Base-by-base conservation (phyloP, 2,113 vertebrate genomes). In the Grammomys surdaster region DNA sequence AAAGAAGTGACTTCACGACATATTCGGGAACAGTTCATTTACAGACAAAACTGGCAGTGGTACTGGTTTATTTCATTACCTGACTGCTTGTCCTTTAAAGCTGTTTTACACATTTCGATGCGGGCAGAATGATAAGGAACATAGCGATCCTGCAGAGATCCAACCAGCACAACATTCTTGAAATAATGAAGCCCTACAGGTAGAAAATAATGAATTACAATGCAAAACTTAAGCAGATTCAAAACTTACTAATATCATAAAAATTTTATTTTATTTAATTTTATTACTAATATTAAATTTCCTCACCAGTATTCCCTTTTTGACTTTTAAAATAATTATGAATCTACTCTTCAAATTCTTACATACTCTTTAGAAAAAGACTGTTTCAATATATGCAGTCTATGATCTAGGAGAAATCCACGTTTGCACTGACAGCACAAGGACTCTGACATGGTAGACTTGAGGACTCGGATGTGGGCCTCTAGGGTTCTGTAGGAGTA, bases 51-150 rank as follows among this genome's bases (percentile, higher is more conserved):
- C 58, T 88, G 17, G 7, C 28, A 40, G 36, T 76, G 89, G 89
- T 70, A 54, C 19, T 76, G 89, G 69, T 89, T 90, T 28, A 82
- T 43, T 87, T 70, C 36, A 36, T 98, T 98, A 99, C 99, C 99
- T 98, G 99, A 99, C 96, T 99, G 99, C 97, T 99, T 99, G 98
- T 99, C 99, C 97, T 99, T 99, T 98, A 99, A 98, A 98, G 99
- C 99, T 72, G 99, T 99, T 99, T 99, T 99, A 98, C 99, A 99
- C 99, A 99, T 99, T 98, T 99, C 99, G 97, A 99, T 99, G 77
- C 99, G 99, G 93, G 99, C 99, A 26, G 99, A 99, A 98, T 99
- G 99, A 93, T 99, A 99, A 89, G 99, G 99, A 94, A 99, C 99
- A 0, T 99, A 99, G 92, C 99, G 99, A 98, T 99, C 99, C 98